A percentile compares a stretch with the other conserved stretches of the same genome.
These are phyloP conservation scores for Seira sanloemensis DNA, from an alignment of 2,888 invertebrate species.

Conservation along the genomic window DNA sequence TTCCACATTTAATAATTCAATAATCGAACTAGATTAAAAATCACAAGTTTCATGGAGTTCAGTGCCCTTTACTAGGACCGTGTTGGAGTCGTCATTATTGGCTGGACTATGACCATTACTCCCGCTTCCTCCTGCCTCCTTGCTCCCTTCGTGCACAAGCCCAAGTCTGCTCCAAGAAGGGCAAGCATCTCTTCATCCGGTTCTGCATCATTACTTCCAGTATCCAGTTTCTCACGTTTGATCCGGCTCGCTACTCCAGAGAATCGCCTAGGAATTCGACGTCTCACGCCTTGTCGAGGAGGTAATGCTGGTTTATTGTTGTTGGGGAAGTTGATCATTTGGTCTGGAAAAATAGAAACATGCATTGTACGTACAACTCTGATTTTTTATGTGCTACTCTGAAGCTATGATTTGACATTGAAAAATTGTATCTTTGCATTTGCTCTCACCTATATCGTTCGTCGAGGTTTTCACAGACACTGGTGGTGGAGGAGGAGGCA, in stretches of 20 bases:
- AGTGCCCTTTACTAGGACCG: conserved; percentile 57
- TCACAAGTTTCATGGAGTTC: conserved; percentile 65
- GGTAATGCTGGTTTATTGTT: conserved; percentile 39
- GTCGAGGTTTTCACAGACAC: conserved; percentile 23
- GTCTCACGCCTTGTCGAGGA: conserved; percentile 62
- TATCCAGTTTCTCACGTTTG: conserved; percentile 64
- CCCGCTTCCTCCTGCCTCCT: conserved; percentile 51
- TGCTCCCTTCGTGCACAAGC: conserved; percentile 82
- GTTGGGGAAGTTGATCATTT: conserved; percentile 43
- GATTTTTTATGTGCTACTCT: background rate
- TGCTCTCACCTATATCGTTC: conserved; percentile 23
- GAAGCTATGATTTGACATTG: conserved; percentile 3
- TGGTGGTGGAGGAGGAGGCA: conserved; percentile 34
- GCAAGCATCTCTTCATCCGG: conserved; percentile 47
- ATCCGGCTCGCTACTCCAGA: conserved; percentile 66
- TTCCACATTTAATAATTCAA: conserved; percentile 22
- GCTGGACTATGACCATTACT: conserved; percentile 61
- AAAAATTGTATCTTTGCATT: conserved; percentile 9
- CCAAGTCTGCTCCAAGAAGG: conserved; percentile 53
- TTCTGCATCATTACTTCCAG: conserved; percentile 57
- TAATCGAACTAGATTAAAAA: conserved; percentile 57
- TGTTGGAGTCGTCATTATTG: conserved; percentile 51
- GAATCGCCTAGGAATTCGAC: conserved; percentile 67
- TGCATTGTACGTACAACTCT: background rate
- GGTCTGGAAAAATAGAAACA: conserved; percentile 34